Conservation (phyloP, 2,888 invertebrate genomes). For the Thereva unica region DNA sequence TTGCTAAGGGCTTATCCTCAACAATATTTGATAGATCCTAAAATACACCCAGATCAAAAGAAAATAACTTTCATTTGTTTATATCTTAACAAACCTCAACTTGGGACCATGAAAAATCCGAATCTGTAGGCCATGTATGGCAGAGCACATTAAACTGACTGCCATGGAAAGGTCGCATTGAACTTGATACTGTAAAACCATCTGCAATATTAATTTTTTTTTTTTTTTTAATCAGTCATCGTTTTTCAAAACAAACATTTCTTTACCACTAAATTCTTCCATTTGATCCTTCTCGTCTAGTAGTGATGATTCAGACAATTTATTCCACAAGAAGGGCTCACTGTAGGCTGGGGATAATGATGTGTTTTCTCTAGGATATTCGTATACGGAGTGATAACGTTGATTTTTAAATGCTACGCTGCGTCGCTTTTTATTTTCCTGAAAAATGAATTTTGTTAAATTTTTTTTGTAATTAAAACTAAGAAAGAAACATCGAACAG, state of each 20-base stretch:
- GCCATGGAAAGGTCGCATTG: conserved; percentile 45
- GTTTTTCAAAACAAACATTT: background rate
- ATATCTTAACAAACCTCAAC: conserved; percentile 39
- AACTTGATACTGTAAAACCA: conserved; percentile 46
- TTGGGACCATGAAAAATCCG: conserved; percentile 47
- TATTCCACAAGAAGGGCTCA: conserved; percentile 43
- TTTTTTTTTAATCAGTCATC: conserved; percentile 1
- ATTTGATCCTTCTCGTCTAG: conserved; percentile 23
- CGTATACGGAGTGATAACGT: conserved; percentile 82
- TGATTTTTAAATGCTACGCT: conserved; percentile 79
- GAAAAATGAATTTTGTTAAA: conserved; percentile 40
- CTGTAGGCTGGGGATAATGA: conserved; percentile 44
- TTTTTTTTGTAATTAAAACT: background rate
- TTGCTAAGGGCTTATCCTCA: conserved; percentile 30
- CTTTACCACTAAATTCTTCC: conserved; percentile 40
- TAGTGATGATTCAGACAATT: conserved; percentile 19
- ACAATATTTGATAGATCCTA: conserved; percentile 33
- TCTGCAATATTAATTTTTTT: conserved; percentile 32
- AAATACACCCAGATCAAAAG: background rate
- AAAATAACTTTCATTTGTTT: background rate
- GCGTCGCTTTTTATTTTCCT: conserved; percentile 67
- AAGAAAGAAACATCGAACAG: too few species aligned
- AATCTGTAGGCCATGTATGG: conserved; percentile 46
- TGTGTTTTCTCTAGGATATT: conserved; percentile 74
- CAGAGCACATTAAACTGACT: conserved; percentile 44